Evolutionary conservation across 2,797 vertebrate genomes (phyloP), one percentile per base, ranked within the genome.

Genomic region (Tapera naevia): DNA sequence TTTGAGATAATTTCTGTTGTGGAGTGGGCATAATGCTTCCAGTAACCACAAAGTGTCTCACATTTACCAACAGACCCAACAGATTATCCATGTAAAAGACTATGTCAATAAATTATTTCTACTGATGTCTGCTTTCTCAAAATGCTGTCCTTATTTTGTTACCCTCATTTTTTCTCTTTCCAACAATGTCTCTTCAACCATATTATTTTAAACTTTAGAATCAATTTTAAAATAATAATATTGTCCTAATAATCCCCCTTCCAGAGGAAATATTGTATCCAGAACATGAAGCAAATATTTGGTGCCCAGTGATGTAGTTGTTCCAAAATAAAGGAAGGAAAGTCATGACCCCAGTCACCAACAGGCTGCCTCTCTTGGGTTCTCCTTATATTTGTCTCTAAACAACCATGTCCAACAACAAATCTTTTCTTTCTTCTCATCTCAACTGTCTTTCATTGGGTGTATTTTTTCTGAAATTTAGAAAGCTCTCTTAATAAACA

Each of bases 11-110:
- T 66, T 93, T 86, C 32, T 69, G 1, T 25, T 67, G 11, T 25
- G 21, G 56, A 21, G 13, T 50, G 80, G 37, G 12, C 16, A 53
- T 54, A 50, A 53, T 30, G 21, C 56, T 78, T 95, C 32, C 41
- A 45, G 32, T 48, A 85, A 43, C 10, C 10, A 65, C 5, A 16
- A 72, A 2, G 10, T 80, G 22, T 54, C 27, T 50, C 16, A 6
- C 11, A 23, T 18, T 7, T 1, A 1, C n/a, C n/a, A 22, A 57
- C 53, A 58, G 7, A 1, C 10, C 14, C 5, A 10, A 39, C 5
- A 74, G 14, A 61, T 75, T 87, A 46, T 65, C 22, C 12, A 30
- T 85, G 39, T 35, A 48, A 82, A 92, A 71, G 7, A 48, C 32
- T 6, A 8, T 67, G 18, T 22, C 10, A 92, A 56, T 56, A 71